A percentile compares a stretch with the other conserved stretches of the same genome.
Conservation (phyloP, 2,888 invertebrate genomes). For the Amphipoea lucens region DNA sequence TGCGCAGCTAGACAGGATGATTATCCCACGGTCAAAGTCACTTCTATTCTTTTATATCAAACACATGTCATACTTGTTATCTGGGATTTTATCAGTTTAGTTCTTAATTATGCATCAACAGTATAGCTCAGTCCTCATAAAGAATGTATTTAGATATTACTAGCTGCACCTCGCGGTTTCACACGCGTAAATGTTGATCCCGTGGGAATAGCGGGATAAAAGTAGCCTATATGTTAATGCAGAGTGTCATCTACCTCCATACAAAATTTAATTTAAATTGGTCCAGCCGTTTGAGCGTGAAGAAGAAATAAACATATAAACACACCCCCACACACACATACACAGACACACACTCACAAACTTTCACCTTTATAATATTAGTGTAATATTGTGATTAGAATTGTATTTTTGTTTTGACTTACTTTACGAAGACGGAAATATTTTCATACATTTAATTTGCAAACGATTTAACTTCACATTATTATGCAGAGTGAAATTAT, state of each 20-base stretch:
- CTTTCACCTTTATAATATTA: no score
- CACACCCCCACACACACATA: no score
- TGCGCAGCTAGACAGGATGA: neutral
- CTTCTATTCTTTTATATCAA: slow-evolving; percentile 7
- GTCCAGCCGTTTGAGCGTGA: no score
- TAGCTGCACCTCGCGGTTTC: no score
- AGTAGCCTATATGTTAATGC: no score
- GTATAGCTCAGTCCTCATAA: neutral
- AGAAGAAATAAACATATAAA: no score
- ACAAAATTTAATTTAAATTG: no score
- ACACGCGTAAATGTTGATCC: no score
- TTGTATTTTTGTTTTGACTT: neutral
- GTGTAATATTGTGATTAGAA: no score
- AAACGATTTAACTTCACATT: neutral
- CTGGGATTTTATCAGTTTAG: slow-evolving; percentile 40
- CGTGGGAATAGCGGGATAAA: no score
- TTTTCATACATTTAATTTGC: slow-evolving; percentile 1
- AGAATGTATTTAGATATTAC: neutral
- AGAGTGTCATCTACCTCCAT: no score
- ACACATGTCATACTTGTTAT: slow-evolving; percentile 8
- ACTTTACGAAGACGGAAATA: neutral
- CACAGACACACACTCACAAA: no score
- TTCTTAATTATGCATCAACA: slow-evolving; percentile 42
- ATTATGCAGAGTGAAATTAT: neutral
- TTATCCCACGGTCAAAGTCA: neutral